A percentile compares a stretch with the other conserved stretches of the same genome.
phyloP scores from a whole-genome alignment of 2,888 invertebrate species.

The Branchipolynoe longqiensis region DNA sequence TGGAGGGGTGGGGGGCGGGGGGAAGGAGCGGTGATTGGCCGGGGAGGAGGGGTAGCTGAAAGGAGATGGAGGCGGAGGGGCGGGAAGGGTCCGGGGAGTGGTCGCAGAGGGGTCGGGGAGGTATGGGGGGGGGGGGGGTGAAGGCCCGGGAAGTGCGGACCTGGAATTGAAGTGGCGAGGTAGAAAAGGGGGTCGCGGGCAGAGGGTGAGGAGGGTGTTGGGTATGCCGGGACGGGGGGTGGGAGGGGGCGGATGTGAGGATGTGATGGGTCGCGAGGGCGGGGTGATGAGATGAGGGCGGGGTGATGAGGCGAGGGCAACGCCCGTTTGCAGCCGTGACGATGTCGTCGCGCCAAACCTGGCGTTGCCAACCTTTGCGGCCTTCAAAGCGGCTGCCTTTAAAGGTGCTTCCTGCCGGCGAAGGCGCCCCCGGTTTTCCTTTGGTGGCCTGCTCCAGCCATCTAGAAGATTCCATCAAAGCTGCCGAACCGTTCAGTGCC shows the following conservation, averaged over 20 bases:
- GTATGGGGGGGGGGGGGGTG: not conserved
- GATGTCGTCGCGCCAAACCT: not conserved
- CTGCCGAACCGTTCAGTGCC: conserved; percentile 2
- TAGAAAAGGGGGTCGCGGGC: not conserved
- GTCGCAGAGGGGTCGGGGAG: not conserved
- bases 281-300: not conserved
- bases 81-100: not conserved
- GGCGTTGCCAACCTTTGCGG: conserved; percentile 21
- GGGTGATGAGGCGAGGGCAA: not conserved
- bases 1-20: not conserved
- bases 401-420: conserved; percentile 22
- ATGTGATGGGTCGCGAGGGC: not conserved
- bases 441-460: conserved; percentile 31
- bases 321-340: not conserved
- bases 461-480: conserved; percentile 47
- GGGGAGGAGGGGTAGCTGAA: not conserved
- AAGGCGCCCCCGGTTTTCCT: conserved; percentile 33
- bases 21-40: not conserved
- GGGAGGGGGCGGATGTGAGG: not conserved
- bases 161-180: not conserved
- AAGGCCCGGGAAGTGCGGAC: not conserved
- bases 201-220: not conserved
- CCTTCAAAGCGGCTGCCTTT: conserved; percentile 6
- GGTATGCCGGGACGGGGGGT: not conserved
- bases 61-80: not conserved